Conservation (phyloP, 2,888 invertebrate species). For the Pardosa pseudoannulata region DNA sequence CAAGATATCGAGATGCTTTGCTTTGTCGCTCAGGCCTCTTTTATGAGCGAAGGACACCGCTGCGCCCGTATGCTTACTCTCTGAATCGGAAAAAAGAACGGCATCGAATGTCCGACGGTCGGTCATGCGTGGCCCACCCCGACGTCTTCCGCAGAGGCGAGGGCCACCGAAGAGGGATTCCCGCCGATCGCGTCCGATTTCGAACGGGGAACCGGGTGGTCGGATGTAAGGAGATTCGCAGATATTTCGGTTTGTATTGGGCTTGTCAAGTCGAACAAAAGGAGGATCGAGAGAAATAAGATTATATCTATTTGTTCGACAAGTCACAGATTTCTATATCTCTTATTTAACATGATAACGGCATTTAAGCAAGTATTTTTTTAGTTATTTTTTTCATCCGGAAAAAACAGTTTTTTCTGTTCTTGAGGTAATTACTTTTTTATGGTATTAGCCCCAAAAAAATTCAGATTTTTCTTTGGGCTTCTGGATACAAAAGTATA, state of each 20-base stretch:
- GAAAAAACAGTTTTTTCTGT: no score
- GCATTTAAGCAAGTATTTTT: no score
- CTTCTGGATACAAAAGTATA: no score
- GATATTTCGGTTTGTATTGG: background rate
- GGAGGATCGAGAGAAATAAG: background rate
- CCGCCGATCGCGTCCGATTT: conserved; percentile 19
- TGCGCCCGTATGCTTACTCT: background rate
- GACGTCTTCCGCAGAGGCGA: background rate
- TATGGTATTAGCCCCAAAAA: no score
- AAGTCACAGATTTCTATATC: background rate
- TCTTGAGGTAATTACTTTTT: no score
- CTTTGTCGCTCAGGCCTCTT: background rate
- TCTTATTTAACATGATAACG: background rate
- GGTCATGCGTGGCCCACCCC: conserved; percentile 12
- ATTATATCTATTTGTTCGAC: background rate
- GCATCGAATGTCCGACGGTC: conserved; percentile 17
- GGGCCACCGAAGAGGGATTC: background rate
- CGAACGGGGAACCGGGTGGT: background rate
- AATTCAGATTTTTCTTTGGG: no score
- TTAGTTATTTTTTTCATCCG: no score
- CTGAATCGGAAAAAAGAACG: background rate
- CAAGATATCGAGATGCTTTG: background rate
- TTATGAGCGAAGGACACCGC: background rate
- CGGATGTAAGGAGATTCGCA: background rate
- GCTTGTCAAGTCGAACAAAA: background rate